Evolutionary conservation across 2,113 vertebrate genomes (phyloP), one percentile per base, ranked within the genome.

Genomic region (Pseudopipra pipra): DNA sequence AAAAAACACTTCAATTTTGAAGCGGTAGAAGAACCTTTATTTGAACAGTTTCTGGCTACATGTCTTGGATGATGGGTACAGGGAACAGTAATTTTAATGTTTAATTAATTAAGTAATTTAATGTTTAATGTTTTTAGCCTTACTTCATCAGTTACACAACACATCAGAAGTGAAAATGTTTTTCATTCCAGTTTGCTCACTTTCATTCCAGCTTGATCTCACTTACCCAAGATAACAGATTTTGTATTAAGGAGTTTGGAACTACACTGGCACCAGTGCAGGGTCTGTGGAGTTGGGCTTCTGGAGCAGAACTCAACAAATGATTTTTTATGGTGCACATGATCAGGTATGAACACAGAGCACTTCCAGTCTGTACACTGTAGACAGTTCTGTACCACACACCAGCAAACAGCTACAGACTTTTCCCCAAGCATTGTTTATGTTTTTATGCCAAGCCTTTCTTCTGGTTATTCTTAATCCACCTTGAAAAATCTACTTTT

Each of bases 251-350:
- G 68, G 76, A 63, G 9, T 82, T 78, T 56, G 25, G n/a, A 47
- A 54, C 6, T 21, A 20, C 6, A 4, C 33, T 63, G 31, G 16
- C n/a, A 74, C n/a, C 20, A 49, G 17, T 8, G 44, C 3, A 3
- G 12, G 31, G 30, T 35, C 39, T 0, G 3, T 30, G 54, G 37
- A 46, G 15, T 5, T 61, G 14, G 5, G 6, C 20, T 14, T 72
- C 41, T 80, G 79, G 68, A 86, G 30, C 58, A 56, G 67, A 77
- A 35, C 11, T n/a, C 23, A 70, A 3, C 0, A 0, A 37, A 27
- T 20, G 11, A 56, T 61, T 72, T 0, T 0, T 74, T 66, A 8
- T 6, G 30, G 72, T 25, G 35, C 46, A 31, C 3, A 5, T 3
- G 13, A 6, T 21, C 12, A 6, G 33, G 30, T 37, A 28, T 28